These are phyloP conservation scores for Aradophagus sp. DNA, from an alignment of 1,140 invertebrate genomes.

Conservation along the genomic window DNA sequence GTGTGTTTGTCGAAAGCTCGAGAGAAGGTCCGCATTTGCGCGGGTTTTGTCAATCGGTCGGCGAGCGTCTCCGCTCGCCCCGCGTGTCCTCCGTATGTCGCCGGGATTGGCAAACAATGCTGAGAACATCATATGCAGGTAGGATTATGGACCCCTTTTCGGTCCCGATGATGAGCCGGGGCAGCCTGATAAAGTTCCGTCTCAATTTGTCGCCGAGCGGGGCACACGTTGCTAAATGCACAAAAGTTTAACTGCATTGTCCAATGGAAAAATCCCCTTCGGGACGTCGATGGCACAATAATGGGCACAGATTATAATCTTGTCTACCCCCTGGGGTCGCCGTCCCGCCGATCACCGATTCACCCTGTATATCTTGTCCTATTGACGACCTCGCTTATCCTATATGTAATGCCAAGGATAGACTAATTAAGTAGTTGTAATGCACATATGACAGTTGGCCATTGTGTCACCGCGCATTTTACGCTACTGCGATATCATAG, in stretches of 20 bases:
- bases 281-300: conserved; percentile 75
- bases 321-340: conserved; percentile 71
- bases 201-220: conserved; percentile 50
- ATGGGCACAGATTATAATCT: conserved; percentile 76
- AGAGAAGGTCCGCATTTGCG: conserved; percentile 41
- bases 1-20: conserved; percentile 21
- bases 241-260: conserved; percentile 75
- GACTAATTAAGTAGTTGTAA: conserved; percentile 74
- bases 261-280: conserved; percentile 70
- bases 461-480: conserved; percentile 37
- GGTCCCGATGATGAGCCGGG: conserved; percentile 62
- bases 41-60: conserved; percentile 58
- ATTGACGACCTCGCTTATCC: conserved; percentile 50
- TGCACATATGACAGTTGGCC: conserved; percentile 71
- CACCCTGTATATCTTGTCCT: conserved; percentile 65
- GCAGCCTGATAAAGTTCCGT: conserved; percentile 56
- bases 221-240: conserved; percentile 71
- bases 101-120: conserved; percentile 63
- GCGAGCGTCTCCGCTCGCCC: conserved; percentile 58
- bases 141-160: conserved; percentile 73
- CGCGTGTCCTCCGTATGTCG: conserved; percentile 66
- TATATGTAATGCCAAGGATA: conserved; percentile 54
- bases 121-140: conserved; percentile 74
- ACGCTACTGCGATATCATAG: conserved; percentile 29
- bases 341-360: conserved; percentile 34